Conservation (phyloP, 2,888 invertebrate genomes). For the Platycnemis pennipes region DNA sequence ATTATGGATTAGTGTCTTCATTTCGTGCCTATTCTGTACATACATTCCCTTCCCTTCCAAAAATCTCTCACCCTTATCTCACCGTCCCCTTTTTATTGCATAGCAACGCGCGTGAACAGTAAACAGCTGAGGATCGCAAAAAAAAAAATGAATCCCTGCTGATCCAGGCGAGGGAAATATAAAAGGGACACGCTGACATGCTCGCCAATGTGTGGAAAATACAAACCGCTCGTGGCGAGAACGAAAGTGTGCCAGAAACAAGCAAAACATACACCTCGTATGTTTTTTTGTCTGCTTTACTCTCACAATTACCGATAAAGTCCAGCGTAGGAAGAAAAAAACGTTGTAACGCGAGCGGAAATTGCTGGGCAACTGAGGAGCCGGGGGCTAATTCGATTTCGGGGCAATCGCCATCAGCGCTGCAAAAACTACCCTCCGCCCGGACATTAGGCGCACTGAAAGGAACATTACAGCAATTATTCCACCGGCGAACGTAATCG, state of each 20-base stretch:
- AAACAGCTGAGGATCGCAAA: not conserved
- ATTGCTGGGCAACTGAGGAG: not conserved
- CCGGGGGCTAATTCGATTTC: not conserved
- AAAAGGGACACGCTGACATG: not conserved
- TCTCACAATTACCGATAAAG: not conserved
- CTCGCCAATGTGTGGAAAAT: not conserved
- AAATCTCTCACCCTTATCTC: not conserved
- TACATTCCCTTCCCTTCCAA: not conserved
- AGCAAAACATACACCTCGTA: not conserved
- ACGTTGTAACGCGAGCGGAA: not conserved
- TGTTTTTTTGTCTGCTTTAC: not conserved
- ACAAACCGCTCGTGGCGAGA: no score
- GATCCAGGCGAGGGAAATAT: not conserved
- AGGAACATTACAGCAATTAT: not conserved
- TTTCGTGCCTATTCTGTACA: not conserved
- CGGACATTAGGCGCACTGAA: not conserved
- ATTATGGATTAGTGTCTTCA: not conserved
- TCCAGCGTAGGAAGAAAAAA: not conserved
- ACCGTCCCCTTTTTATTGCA: not conserved
- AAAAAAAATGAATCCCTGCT: not conserved
- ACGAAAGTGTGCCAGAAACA: no score
- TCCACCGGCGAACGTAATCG: not conserved
- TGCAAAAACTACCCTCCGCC: not conserved
- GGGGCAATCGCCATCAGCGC: not conserved
- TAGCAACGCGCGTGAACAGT: not conserved